Evolutionary conservation across 2,113 vertebrate genomes (phyloP), one percentile per base, ranked within the genome.

Genomic region (Cryptotis parvus): DNA sequence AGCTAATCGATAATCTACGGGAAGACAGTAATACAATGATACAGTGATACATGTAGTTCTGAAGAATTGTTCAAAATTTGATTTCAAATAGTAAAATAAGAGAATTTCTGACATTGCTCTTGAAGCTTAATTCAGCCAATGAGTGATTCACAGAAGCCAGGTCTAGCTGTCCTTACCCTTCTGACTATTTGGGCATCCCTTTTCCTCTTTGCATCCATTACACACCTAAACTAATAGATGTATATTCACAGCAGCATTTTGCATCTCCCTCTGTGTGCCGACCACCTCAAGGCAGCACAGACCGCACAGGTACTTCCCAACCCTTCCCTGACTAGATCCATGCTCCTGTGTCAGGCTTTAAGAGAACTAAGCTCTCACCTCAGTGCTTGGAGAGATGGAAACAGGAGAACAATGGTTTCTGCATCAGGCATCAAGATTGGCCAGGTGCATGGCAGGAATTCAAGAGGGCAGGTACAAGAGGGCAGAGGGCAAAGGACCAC

Each of bases 71-170:
- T 49, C 16, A 12, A 55, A 41, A n/a, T 72, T 49, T 78, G 29
- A 85, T 24, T 22, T 52, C 11, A 72, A 5, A 78, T 68, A 68
- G 3, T 91, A 90, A 87, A 91, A 72, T n/a, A 84, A 58, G 82
- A 84, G 3, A 16, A 66, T 78, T 63, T 58, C 86, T 3, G 66
- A 37, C 7, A 45, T 79, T 82, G 5, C 31, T 14, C 12, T 80
- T 52, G 43, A 88, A 22, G 22, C 2, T 20, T 66, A 49, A 65
- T 4, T 12, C 61, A 75, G 31, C 4, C 45, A 84, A 43, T 2
- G 9, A 33, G 31, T 39, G 49, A 79, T 5, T 61, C 66, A 37
- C 3, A 43, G 6, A 27, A 72, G 31, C 0, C 49, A 72, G 12
- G n/a, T 3, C 8, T 1, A 58, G 9, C 6, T 37, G 52, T 70